A percentile compares a stretch with the other conserved stretches of the same genome.
phyloP scores from a whole-genome alignment of 1,140 invertebrate species.

The Bombus cullumanus region DNA sequence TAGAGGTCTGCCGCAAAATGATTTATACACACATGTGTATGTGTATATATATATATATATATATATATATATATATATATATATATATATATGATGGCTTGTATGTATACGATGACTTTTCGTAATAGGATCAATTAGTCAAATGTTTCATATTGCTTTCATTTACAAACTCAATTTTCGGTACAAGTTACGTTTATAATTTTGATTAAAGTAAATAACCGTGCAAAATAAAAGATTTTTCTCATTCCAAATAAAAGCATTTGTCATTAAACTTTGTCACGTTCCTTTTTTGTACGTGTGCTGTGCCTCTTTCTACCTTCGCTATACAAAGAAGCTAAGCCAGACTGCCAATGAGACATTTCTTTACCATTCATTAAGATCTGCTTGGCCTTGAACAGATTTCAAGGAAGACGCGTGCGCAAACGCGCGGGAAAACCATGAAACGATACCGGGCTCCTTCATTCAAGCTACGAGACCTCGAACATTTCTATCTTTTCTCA shows the following conservation, averaged over 20 bases:
- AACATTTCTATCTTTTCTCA: not conserved
- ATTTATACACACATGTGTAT: not conserved
- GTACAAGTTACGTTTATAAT: not conserved
- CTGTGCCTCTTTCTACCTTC: not conserved
- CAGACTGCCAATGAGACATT: conserved; percentile 34
- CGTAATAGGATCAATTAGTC: not conserved
- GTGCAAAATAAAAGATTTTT: too few relatives aligned
- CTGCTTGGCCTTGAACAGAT: conserved; percentile 66
- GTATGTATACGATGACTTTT: too few relatives aligned
- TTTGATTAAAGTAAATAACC: too few relatives aligned
- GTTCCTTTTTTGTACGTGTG: too few relatives aligned
- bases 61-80: too few relatives aligned
- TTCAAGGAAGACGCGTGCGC: conserved; percentile 48
- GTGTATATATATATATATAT: too few relatives aligned
- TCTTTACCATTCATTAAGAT: conserved; percentile 56
- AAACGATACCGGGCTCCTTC: conserved; percentile 35
- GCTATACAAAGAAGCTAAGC: conserved; percentile 15
- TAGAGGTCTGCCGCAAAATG: not conserved
- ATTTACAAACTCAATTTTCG: not conserved
- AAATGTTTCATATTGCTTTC: not conserved
- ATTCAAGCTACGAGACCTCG: not conserved
- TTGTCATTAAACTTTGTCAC: not conserved
- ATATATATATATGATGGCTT: too few relatives aligned
- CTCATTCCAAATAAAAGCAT: not conserved
- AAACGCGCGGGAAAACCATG: conserved; percentile 55